Evolutionary conservation across 2,888 invertebrate genomes (phyloP).

Genomic region (Himalopsyche japonica): DNA sequence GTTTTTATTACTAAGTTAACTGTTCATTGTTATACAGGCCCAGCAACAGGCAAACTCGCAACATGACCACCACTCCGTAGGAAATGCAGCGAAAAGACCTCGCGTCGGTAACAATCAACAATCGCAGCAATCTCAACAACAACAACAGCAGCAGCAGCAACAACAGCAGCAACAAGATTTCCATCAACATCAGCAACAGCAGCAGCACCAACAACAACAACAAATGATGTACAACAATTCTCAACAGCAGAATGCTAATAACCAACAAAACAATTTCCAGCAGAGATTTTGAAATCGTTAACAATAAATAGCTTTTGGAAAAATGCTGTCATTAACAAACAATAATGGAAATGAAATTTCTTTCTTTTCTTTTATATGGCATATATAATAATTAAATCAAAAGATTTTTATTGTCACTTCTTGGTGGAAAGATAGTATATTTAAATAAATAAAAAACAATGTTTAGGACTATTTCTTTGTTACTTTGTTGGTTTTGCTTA

Average conservation of each 20-base stretch:
- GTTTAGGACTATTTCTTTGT: too few species aligned
- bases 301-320: not conserved
- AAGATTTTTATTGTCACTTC: too few species aligned
- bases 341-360: too few species aligned
- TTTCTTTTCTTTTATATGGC: too few species aligned
- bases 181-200: constrained; percentile 46
- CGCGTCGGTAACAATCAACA: constrained; percentile 38
- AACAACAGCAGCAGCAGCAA: constrained; percentile 48
- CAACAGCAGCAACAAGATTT: constrained; percentile 36
- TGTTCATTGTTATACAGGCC: constrained; percentile 46
- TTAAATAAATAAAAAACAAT: too few species aligned
- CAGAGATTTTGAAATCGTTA: constrained; percentile 61
- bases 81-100: constrained; percentile 43
- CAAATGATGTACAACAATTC: constrained; percentile 73
- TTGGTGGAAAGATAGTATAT: too few species aligned
- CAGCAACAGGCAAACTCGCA: constrained; percentile 57
- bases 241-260: constrained; percentile 53
- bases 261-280: constrained; percentile 71
- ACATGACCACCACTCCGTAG: constrained; percentile 54
- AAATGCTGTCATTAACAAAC: too few species aligned
- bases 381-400: too few species aligned
- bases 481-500: too few species aligned
- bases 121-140: constrained; percentile 50
- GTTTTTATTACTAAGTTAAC: not conserved
- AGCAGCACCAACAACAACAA: constrained; percentile 51